Evolutionary conservation across 2,888 invertebrate genomes (phyloP), one percentile per base, ranked within the genome.

Genomic region (Horisme vitalbata): DNA sequence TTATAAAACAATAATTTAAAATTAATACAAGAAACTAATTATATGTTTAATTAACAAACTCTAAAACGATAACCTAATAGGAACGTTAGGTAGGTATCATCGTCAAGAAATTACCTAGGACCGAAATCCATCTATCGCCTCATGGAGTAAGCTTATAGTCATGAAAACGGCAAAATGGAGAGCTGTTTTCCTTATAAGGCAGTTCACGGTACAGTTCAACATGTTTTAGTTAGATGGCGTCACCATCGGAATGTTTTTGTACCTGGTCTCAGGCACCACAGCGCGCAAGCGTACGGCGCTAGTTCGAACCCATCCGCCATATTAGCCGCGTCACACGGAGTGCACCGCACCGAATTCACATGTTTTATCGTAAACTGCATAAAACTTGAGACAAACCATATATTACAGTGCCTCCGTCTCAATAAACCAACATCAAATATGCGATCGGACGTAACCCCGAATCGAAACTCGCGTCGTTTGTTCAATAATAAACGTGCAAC

Each of bases 291-390:
- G 87, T 88, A 54, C 43, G 36, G 26, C 41, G 59, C 56, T 59
- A 88, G 88, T 89, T 85, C 77, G 76, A 86, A 86, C 80, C 79
- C 87, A 82, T 85, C 88, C 87, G 89, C 88, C 88, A 89, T 89
- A 86, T 89, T 89, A 85, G 86, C 86, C 86, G 87, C 85, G 86
- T 87, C 87, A 80, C 83, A 76, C 86, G 85, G 79, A 83, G 80
- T 86, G 85, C 84, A 83, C 83, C 83, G 86, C 75, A 76, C 85
- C 80, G 78, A 79, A 79, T 82, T 85, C 78, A 71, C 82, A 87
- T 86, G 86, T 87, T 87, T 85, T 84, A 76, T 80, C 85, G 83
- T 81, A 83, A 87, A 83, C 70, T 79, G 73, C 69, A 79, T 73
- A 75, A 71, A 82, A 79, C 74, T 71, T 76, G 80, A 78, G 77